Base-by-base conservation (phyloP, 2,113 vertebrate species). In the Anser cygnoides region DNA sequence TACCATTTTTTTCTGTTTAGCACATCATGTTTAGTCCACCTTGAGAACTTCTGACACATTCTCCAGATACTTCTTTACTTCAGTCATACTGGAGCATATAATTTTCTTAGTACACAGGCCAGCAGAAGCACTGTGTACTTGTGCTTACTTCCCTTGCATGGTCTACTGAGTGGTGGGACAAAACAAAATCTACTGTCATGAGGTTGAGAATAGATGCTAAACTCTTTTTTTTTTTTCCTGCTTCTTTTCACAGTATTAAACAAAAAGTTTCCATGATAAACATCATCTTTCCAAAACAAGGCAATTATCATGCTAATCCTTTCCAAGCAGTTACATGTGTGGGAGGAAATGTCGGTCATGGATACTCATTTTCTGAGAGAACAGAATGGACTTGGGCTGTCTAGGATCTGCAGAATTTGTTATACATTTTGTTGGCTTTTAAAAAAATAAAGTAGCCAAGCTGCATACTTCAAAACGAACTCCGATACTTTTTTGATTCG, bases 341-440 rank as follows among this genome's bases (percentile, higher is more conserved):
- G 92, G 87, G 91, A 92, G 73, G 61, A 66, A 66, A 37, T 50
- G 80, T 79, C 86, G 92, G 46, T 95, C 91, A 76, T 33, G 37
- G 61, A 41, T 46, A 21, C 62, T 84, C 20, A 49, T 29, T 87
- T 78, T 72, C 39, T 65, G 73, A 76, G 55, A 70, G 92, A 93
- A 90, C 55, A 84, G 37, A 68, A 87, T 13, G 52, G 68, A 62
- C 86, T 93, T 1, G 20, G 28, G 65, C 63, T 90, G 72, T 71
- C 29, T 92, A 37, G 71, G 23, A 84, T 54, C 74, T 91, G 72
- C 46, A 74, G 14, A 61, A 83, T 41, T 82, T 70, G 71, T 74
- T 87, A 74, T 33, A 80, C 75, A 55, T 87, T 82, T 46, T 65
- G 29, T 37, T 10, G 22, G 18, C 12, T 31, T 46, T 43, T 26